Base-by-base conservation (phyloP, 2,797 vertebrate species). In the Tragelaphus eurycerus region DNA sequence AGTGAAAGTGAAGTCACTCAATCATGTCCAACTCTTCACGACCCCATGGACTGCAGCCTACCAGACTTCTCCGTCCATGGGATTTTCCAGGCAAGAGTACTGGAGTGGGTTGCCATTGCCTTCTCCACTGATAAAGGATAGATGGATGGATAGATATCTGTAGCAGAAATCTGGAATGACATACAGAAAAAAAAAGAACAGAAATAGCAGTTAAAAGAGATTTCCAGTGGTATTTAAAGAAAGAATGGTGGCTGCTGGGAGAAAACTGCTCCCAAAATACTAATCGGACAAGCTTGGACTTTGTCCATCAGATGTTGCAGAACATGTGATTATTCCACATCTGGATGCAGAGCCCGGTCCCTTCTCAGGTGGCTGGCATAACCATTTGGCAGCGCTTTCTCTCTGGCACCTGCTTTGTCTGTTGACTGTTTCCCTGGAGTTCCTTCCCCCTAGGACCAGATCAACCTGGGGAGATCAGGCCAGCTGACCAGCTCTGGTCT, bases 181-280 rank as follows among this genome's bases (percentile, higher is more conserved):
- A n/a, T 52, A 52, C 27, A 81, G 31, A 27, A 31, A 23, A 82
- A 82, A 34, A 82, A 81, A 54, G 71, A 57, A 55, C 62, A 89
- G 50, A 93, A 93, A 21, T 59, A 89, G 34, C 83, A 54, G 84
- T 83, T 71, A 52, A 43, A 60, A 89, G 67, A 52, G 71, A 29
- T 83, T 92, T 86, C 90, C 79, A 76, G 43, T 88, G 43, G 52
- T 52, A 46, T 87, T 52, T 55, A 78, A 92, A 87, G 84, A 54
- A 55, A 76, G 84, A 87, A 15, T 48, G 85, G 0, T 62, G 31
- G 81, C 5, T 67, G 21, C n/a, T 15, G 9, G 21, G 60, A 43
- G 48, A 52, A 93, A 88, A 60, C 46, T 34, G 23, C 60, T 82
- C 48, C 90, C 8, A 31, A 23, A 50, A 79, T 50, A 29, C n/a